phyloP scores from a whole-genome alignment of 2,888 invertebrate genomes.

The Drosophila eohydei region DNA sequence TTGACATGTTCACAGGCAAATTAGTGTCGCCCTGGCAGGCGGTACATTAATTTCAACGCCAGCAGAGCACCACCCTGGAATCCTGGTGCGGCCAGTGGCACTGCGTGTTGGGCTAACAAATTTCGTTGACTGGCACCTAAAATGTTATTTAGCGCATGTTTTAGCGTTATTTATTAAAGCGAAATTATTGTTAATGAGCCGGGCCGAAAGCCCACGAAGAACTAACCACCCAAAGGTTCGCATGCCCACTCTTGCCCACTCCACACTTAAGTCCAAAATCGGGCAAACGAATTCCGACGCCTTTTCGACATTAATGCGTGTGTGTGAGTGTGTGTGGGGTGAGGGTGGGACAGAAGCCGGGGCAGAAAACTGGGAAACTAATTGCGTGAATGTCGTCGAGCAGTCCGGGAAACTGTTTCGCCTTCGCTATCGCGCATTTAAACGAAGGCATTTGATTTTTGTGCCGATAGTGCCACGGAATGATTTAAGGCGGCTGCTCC shows the following conservation, averaged over 20 bases:
- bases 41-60: slow-evolving; percentile 75
- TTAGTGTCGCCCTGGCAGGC: slow-evolving; percentile 76
- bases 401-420: slow-evolving; percentile 53
- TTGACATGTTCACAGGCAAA: slow-evolving; percentile 82
- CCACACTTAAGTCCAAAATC: slow-evolving; percentile 1
- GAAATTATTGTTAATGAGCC: slow-evolving; percentile 81
- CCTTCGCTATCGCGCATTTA: slow-evolving; percentile 74
- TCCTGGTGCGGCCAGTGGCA: not conserved
- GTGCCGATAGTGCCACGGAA: slow-evolving; percentile 75
- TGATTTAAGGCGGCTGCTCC: slow-evolving; percentile 65
- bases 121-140: slow-evolving; percentile 61
- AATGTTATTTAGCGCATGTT: slow-evolving; percentile 81
- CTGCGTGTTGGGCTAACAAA: slow-evolving; percentile 68
- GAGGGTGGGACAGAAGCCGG: not conserved
- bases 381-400: slow-evolving; percentile 71
- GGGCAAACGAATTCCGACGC: slow-evolving; percentile 61
- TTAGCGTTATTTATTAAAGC: slow-evolving; percentile 79
- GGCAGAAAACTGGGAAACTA: slow-evolving; percentile 44
- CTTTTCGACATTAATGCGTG: slow-evolving; percentile 69
- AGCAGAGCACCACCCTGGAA: slow-evolving; percentile 6
- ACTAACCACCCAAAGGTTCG: slow-evolving; percentile 3
- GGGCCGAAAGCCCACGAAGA: slow-evolving; percentile 7
- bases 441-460: slow-evolving; percentile 80
- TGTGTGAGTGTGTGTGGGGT: not conserved
- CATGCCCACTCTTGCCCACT: slow-evolving; percentile 7